Conservation (phyloP, 2,888 invertebrate species). For the Diogma glabrata region DNA sequence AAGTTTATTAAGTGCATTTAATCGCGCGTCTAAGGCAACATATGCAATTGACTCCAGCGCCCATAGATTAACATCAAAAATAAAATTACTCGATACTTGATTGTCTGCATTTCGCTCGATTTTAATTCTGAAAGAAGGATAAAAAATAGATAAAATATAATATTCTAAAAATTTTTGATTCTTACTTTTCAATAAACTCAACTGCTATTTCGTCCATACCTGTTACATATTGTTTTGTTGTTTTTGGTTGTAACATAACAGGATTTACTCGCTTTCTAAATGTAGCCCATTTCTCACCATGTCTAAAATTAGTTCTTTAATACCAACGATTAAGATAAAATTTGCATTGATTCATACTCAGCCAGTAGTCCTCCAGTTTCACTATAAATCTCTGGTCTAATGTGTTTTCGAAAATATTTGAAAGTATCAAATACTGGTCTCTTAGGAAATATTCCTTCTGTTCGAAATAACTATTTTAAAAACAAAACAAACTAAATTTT, state of each 20-base stretch:
- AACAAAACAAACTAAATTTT: too few relatives aligned
- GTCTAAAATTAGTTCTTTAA: constrained; percentile 12
- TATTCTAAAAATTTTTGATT: constrained; percentile 26
- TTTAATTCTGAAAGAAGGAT: constrained; percentile 32
- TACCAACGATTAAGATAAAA: constrained; percentile 1
- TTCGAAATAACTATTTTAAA: too few relatives aligned
- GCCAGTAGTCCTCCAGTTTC: constrained; percentile 24
- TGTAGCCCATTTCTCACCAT: constrained; percentile 46
- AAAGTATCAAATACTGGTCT: constrained; percentile 12
- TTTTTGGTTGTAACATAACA: constrained; percentile 47
- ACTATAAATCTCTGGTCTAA: constrained; percentile 18
- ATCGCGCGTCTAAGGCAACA: constrained; percentile 33
- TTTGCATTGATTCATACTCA: constrained; percentile 17
- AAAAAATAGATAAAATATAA: not conserved
- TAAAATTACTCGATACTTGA: constrained; percentile 38
- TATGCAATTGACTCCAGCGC: constrained; percentile 43
- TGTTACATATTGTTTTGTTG: constrained; percentile 39
- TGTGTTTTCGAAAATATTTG: constrained; percentile 7
- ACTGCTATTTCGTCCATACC: constrained; percentile 39
- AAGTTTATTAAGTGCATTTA: constrained; percentile 25
- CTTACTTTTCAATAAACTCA: constrained; percentile 25
- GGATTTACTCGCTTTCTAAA: constrained; percentile 52
- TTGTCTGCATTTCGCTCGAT: constrained; percentile 24
- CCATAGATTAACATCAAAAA: constrained; percentile 42
- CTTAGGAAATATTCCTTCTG: too few relatives aligned